Base-by-base conservation (phyloP, 2,113 vertebrate species). In the Suricata suricatta region DNA sequence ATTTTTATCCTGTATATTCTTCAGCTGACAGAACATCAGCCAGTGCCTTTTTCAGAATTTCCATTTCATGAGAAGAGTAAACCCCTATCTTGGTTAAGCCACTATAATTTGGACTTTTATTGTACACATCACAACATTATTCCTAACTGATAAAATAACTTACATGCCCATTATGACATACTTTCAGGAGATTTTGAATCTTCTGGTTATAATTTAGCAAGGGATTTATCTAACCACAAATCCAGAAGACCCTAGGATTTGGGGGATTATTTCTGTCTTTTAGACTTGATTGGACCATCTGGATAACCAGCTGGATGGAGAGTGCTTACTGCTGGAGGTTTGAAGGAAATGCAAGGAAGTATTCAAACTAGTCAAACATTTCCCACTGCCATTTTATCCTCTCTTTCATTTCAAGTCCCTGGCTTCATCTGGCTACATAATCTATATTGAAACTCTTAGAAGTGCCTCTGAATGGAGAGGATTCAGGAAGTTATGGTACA, bases 141-240 rank as follows among this genome's bases (percentile, higher is more conserved):
- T 77, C 31, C 69, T 90, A 68, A 74, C 16, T 50, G 71, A 86
- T 79, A 9, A 0, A 68, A 54, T 93, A 29, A 50, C 94, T 93
- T 85, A n/a, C 52, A 38, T 97, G 91, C 14, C 25, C 31, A 16
- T 89, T 44, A 68, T 88, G 33, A 81, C 27, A 64, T 90, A 44
- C 50, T 93, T 94, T 94, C 35, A 85, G 87, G 72, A 90, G 68
- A 91, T 88, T 93, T 94, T 90, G 57, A 88, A 90, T 95, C 60
- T 97, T 96, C 33, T 83, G 60, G 88, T 94, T 87, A 90, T 54
- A 94, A 81, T 88, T 88, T 94, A 84, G 79, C 52, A 76, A 95
- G 47, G 38, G 33, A 79, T 89, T 88, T 88, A 25, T 93, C n/a
- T 79, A 8, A 93, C 71, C 80, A 79, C 2, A 93, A 79, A 60